Evolutionary conservation across 2,113 vertebrate species (phyloP), one percentile per base, ranked within the genome.

Genomic region (Myotis lucifugus): DNA sequence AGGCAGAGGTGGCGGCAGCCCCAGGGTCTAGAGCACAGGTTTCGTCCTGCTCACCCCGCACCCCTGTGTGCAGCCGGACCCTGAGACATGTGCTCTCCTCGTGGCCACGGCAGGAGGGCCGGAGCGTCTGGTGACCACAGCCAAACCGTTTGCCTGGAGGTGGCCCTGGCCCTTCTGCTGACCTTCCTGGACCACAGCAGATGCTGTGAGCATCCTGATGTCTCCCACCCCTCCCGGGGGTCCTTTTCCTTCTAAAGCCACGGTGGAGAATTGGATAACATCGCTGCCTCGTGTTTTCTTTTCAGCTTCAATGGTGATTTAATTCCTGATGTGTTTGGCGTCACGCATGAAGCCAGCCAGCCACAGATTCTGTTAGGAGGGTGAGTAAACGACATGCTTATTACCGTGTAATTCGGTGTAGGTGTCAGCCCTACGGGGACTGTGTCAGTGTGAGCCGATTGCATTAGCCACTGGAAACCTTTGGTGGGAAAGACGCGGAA

Each of bases 291-390:
- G 54, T 98, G 4, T 95, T 97, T 88, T 89, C 56, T 72, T 95
- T 98, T 87, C 98, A 99, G 99, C 97, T 99, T 99, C 97, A 99
- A 99, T 95, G 99, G 99, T 52, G 99, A 99, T 94, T 98, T 99
- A 98, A 99, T 99, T 97, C 99, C 99, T 95, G 99, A 99, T 72
- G 86, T 99, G 88, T 99, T 99, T 98, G 99, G 99, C 95, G 91
- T 98, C 50, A 98, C 98, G 21, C 98, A 94, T 13, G 96, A 83
- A 46, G 94, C 96, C 2, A 42, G 0, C 3, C 96, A 96, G n/a
- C 98, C 98, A 14, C 98, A 99, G 97, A 98, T 99, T 93, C 90
- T 99, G 18, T 97, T 98, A 12, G 98, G 98, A 96, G 94, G 98
- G 99, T 98, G 98, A 98, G 99, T 77, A 78, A 66, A 72, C 10